phyloP scores from a whole-genome alignment of 2,888 invertebrate genomes.

The Encarsia formosa region DNA sequence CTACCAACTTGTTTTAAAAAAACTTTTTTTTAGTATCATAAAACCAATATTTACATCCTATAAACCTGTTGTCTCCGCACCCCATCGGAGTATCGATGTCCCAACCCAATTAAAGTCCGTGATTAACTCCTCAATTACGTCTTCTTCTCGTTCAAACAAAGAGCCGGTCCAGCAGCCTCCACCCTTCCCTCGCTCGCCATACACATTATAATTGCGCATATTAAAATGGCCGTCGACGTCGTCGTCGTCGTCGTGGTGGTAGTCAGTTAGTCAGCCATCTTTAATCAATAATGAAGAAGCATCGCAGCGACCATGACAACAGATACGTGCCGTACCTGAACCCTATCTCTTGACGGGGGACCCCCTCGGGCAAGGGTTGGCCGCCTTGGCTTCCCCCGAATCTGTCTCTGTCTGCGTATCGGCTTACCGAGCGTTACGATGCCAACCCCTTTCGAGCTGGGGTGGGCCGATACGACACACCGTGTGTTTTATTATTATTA shows the following conservation, averaged over 20 bases:
- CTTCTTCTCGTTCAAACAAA: slow-evolving; percentile 36
- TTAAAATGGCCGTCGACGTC: slow-evolving; percentile 47
- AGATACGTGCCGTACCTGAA: slow-evolving; percentile 44
- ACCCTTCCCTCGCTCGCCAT: slow-evolving; percentile 25
- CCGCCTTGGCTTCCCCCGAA: slow-evolving; percentile 31
- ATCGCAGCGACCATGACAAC: slow-evolving; percentile 50
- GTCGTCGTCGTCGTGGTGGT: slow-evolving; percentile 27
- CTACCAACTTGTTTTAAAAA: no score
- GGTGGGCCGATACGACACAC: no score
- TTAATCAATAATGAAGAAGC: slow-evolving; percentile 53
- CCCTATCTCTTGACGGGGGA: slow-evolving; percentile 42
- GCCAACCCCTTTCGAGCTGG: slow-evolving; percentile 27
- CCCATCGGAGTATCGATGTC: no score
- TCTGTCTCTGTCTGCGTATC: slow-evolving; percentile 27
- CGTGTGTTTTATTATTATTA: no score
- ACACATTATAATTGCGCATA: slow-evolving; percentile 52
- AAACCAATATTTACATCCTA: no score
- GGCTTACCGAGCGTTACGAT: slow-evolving; percentile 32
- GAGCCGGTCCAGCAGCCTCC: background rate
- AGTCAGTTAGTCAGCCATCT: slow-evolving; percentile 46
- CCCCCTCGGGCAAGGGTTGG: slow-evolving; percentile 44
- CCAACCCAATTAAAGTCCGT: slow-evolving; percentile 31
- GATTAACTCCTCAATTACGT: slow-evolving; percentile 51
- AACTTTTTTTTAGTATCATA: no score
- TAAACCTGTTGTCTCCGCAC: no score